Evolutionary conservation across 2,888 invertebrate species (phyloP), one percentile per base, ranked within the genome.

Genomic region (Lysandra bellargus): DNA sequence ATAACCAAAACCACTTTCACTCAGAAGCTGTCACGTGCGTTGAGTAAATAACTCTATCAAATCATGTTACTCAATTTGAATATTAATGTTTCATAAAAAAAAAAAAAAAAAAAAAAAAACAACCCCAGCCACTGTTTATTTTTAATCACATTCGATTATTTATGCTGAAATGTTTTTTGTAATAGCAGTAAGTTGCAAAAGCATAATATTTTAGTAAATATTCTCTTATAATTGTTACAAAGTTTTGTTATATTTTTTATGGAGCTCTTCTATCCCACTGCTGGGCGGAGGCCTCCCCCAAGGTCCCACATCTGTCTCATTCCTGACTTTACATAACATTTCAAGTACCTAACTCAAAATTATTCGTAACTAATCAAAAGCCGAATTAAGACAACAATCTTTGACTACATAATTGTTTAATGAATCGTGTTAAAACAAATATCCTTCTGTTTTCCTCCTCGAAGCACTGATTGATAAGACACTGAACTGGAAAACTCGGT

Each of bases 1-100:
- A 53, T 23, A 49, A 33, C 53, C 17, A 57, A 76, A 76, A 76
- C 76, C 53, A 76, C 76, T 76, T 76, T 76, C 76, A 76, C 57
- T 6, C 3, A 4, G 49, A 33, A 30, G 44, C 30, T 44, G 49
- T 76, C 76, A 76, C 53, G 33, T 23, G 75, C 44, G 53, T 75
- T 75, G 7, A 44, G 53, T 76, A 57, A 57, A 57, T 74, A 23
- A 44, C 75, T 75, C 33, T 33, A 69, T 30, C 30, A 30, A 53
- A 53, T 57, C 14, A 33, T 6, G 33, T 69, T 69, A 69, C 69
- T 69, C 33, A 69, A 69, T 33, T 69, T 69, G 14, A 69, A 37
- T 69, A 69, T 64, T 2, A 64, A 64, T 64, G 12, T 61, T 64
- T 12, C 23, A 30, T 30, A n/a, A 61, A 7, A 57, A 57, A 57